These are phyloP conservation scores for Orthosia incerta DNA, from an alignment of 2,888 invertebrate species.

Conservation along the genomic window DNA sequence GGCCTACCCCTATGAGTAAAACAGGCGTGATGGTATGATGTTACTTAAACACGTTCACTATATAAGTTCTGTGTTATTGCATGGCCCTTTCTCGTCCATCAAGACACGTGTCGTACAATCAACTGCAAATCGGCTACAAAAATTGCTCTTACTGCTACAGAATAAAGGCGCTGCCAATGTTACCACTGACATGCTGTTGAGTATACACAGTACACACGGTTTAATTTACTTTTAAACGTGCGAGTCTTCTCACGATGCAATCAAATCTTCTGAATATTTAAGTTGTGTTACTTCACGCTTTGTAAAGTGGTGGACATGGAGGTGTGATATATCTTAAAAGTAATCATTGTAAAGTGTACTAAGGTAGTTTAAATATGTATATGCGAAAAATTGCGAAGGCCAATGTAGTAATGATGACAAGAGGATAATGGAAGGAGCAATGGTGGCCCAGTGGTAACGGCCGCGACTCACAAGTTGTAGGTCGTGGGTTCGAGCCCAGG, in stretches of 20 bases:
- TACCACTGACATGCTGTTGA: neutral
- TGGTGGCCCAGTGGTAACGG: too few relatives aligned
- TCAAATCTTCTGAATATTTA: constrained; percentile 24
- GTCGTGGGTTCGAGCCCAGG: too few relatives aligned
- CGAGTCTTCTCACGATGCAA: constrained; percentile 51
- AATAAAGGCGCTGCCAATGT: neutral
- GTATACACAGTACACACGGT: constrained; percentile 4
- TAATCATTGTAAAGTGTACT: neutral
- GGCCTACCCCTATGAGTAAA: neutral
- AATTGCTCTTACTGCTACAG: neutral
- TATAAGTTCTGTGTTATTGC: neutral
- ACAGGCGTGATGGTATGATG: neutral
- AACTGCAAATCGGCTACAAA: neutral
- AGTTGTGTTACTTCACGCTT: constrained; percentile 39
- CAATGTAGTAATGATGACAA: too few relatives aligned
- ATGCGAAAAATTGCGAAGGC: too few relatives aligned
- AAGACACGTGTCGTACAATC: neutral
- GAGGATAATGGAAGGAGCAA: too few relatives aligned
- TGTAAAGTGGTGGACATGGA: constrained; percentile 19
- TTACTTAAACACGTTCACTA: neutral
- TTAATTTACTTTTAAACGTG: constrained; percentile 47
- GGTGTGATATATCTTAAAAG: constrained; percentile 3
- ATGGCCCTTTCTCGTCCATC: neutral
- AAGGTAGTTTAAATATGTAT: neutral
- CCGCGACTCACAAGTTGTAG: too few relatives aligned